Percentiles rank a stretch among this genome's conserved stretches.
phyloP scores from a whole-genome alignment of 2,797 vertebrate genomes.

The Tragelaphus oryx region DNA sequence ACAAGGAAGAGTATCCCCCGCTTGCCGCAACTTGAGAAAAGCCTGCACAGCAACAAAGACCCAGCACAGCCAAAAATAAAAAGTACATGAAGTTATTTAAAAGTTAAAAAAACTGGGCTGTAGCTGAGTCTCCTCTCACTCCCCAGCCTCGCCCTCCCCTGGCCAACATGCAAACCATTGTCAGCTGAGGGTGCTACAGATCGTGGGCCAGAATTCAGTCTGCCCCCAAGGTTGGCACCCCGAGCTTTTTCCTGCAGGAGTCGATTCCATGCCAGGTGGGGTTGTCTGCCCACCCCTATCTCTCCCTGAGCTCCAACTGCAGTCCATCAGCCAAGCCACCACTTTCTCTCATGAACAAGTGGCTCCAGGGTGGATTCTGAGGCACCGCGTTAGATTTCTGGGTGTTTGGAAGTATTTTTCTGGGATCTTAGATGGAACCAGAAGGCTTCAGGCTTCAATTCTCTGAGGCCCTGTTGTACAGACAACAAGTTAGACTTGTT shows the following conservation, averaged over 20 bases:
- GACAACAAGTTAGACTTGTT: neutral
- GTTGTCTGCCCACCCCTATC: conserved; percentile 53
- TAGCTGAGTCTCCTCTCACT: neutral
- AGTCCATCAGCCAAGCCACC: conserved; percentile 36
- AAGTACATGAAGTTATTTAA: neutral
- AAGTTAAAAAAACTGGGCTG: neutral
- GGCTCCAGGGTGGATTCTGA: conserved; percentile 38
- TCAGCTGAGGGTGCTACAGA: conserved; percentile 55
- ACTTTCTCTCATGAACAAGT: conserved; percentile 56
- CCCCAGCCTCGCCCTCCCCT: neutral
- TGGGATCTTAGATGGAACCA: neutral
- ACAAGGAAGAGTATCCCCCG: neutral
- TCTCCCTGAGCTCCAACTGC: conserved; percentile 57
- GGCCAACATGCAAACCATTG: conserved; percentile 54
- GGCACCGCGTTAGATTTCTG: neutral
- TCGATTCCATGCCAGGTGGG: neutral
- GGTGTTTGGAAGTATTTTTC: neutral
- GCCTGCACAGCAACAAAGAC: rapidly evolving
- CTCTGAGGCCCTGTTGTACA: neutral
- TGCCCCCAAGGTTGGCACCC: conserved; percentile 58
- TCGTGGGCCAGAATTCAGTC: conserved; percentile 61
- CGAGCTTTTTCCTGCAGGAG: conserved; percentile 41
- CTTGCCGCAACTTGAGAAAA: neutral
- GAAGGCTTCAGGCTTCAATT: neutral
- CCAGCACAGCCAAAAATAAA: neutral